These are phyloP conservation scores for Cliona cf. orientalis DNA, from an alignment of 37 sponge, comb jelly and placozoan genomes.

Conservation along the genomic window DNA sequence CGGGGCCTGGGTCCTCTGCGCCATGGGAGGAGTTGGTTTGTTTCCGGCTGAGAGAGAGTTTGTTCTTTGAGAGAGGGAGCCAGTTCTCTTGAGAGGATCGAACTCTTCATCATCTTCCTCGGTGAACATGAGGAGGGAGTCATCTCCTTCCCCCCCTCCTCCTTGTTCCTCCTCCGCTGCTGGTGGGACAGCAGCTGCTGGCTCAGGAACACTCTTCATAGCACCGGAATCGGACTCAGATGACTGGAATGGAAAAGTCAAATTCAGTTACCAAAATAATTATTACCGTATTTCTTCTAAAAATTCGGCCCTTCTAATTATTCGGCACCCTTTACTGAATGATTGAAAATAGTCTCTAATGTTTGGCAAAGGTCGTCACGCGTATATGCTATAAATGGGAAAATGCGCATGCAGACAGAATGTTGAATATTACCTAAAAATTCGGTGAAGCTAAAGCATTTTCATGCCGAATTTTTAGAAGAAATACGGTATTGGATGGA, in stretches of 20 bases:
- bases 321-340: too few species aligned
- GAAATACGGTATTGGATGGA: too few species aligned
- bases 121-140: constrained; percentile 40
- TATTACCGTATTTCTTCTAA: too few species aligned
- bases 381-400: too few species aligned
- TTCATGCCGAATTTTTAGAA: too few species aligned
- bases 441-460: too few species aligned
- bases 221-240: not conserved
- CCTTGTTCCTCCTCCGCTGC: not conserved
- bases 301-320: too few species aligned
- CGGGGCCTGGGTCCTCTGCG: not conserved
- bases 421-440: too few species aligned
- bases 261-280: not conserved
- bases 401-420: too few species aligned
- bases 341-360: too few species aligned
- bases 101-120: constrained; percentile 33
- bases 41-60: constrained; percentile 5
- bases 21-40: not conserved
- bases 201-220: not conserved
- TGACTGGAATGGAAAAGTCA: not conserved
- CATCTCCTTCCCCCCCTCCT: not conserved
- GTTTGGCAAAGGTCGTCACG: too few species aligned
- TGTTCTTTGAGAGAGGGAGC: constrained; percentile 13
- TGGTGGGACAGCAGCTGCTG: not conserved
- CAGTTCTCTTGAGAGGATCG: constrained; percentile 38